phyloP scores from a whole-genome alignment of 2,888 invertebrate species.

The Paralinhomoeus sp. region DNA sequence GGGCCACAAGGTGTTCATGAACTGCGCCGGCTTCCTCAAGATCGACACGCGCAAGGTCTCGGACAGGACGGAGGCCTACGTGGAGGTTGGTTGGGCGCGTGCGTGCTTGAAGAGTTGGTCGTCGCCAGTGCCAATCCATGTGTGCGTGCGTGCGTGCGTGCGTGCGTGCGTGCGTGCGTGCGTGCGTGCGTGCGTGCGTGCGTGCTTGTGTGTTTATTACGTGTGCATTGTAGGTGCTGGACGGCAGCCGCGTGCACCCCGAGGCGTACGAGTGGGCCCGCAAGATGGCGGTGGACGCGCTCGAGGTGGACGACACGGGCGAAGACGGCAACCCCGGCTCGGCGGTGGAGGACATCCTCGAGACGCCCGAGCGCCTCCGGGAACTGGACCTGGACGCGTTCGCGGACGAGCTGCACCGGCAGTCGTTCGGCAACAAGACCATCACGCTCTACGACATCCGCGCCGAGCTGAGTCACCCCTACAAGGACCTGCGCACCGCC shows the following conservation, averaged over 20 bases:
- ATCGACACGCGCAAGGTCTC: slow-evolving; percentile 81
- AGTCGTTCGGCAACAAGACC: slow-evolving; percentile 41
- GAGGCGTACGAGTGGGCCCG: slow-evolving; percentile 99
- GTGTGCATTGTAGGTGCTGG: slow-evolving; percentile 40
- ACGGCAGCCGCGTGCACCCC: slow-evolving; percentile 90
- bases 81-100: no score
- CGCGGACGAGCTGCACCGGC: slow-evolving; percentile 81
- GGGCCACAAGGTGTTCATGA: slow-evolving; percentile 94
- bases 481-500: slow-evolving; percentile 16
- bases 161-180: no score
- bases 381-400: slow-evolving; percentile 95
- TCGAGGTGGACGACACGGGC: slow-evolving; percentile 68
- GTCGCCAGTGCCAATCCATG: no score
- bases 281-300: slow-evolving; percentile 97
- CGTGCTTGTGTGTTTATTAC: no score
- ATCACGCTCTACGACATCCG: slow-evolving; percentile 90
- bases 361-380: slow-evolving; percentile 45
- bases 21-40: slow-evolving; percentile 94
- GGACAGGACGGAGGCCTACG: slow-evolving; percentile 16
- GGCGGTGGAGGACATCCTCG: slow-evolving; percentile 85
- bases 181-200: no score
- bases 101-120: neutral
- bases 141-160: no score
- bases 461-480: slow-evolving; percentile 67
- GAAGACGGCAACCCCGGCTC: slow-evolving; percentile 48